Percentiles rank a stretch among this genome's conserved stretches.
phyloP scores from a whole-genome alignment of 2,113 vertebrate genomes.

The Calypte anna region DNA sequence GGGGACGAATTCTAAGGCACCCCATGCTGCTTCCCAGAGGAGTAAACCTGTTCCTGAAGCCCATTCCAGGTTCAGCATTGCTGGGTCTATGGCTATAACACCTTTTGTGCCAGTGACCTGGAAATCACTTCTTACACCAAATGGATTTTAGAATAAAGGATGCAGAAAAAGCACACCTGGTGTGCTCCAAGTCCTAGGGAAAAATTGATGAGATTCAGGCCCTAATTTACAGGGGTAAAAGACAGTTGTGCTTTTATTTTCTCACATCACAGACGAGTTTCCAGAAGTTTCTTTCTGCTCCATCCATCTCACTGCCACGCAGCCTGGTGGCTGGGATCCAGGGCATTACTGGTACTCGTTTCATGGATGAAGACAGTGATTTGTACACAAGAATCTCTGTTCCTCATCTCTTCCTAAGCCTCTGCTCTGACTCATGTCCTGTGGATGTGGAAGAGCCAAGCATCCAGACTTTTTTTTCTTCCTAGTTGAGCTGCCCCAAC shows the following conservation, averaged over 20 bases:
- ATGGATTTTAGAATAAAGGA: not conserved
- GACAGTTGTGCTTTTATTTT: not conserved
- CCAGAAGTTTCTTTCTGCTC: not conserved
- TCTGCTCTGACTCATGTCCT: not conserved
- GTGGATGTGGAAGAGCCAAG: not conserved
- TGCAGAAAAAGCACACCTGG: not conserved
- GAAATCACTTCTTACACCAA: not conserved
- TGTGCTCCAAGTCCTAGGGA: not conserved
- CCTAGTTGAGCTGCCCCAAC: not conserved
- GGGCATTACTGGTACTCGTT: not conserved
- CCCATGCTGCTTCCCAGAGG: not conserved
- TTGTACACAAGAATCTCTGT: not conserved
- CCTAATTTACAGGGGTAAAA: not conserved
- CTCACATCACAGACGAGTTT: not conserved
- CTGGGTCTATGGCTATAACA: not conserved
- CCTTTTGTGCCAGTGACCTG: not conserved
- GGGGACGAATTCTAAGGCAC: not conserved
- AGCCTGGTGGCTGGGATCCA: not conserved
- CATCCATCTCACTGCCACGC: not conserved
- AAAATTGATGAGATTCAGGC: not conserved
- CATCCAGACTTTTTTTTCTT: not conserved
- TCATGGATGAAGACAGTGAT: not conserved
- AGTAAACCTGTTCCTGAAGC: not conserved
- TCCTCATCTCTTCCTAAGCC: not conserved
- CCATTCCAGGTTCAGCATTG: not conserved